phyloP scores from a whole-genome alignment of 2,113 vertebrate species.

The Phocoena phocoena region DNA sequence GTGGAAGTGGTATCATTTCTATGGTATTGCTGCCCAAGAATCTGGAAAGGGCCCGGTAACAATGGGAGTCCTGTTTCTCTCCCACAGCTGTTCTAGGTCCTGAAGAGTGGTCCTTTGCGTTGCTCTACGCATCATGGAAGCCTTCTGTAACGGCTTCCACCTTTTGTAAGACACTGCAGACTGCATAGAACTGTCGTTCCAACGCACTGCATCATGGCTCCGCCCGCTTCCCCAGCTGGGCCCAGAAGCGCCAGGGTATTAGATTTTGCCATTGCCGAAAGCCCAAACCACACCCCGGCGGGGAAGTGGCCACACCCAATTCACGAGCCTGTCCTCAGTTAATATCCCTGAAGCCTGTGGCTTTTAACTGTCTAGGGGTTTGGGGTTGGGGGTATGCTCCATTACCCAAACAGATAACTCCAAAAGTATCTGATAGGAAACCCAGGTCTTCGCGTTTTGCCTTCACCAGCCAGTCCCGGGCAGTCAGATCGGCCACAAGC shows the following conservation, averaged over 20 bases:
- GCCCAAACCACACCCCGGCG: not conserved
- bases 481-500: not conserved
- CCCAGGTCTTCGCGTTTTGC: not conserved
- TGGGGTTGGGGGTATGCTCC: not conserved
- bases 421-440: not conserved
- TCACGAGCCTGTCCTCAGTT: not conserved
- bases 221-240: not conserved
- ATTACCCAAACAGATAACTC: not conserved
- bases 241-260: not conserved
- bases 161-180: not conserved
- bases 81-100: not conserved
- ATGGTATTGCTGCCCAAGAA: not conserved
- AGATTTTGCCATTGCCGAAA: not conserved
- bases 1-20: not conserved
- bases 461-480: not conserved
- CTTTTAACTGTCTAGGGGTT: not conserved
- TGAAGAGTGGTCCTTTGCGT: not conserved
- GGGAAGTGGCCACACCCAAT: not conserved
- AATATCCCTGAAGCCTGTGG: not conserved
- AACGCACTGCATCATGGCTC: rapidly evolving
- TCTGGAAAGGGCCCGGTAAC: not conserved
- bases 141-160: not conserved
- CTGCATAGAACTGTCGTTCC: not conserved
- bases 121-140: not conserved
- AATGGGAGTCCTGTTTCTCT: not conserved